Conservation (phyloP, 2,797 vertebrate species). For the Parotocinclus haroldoi region DNA sequence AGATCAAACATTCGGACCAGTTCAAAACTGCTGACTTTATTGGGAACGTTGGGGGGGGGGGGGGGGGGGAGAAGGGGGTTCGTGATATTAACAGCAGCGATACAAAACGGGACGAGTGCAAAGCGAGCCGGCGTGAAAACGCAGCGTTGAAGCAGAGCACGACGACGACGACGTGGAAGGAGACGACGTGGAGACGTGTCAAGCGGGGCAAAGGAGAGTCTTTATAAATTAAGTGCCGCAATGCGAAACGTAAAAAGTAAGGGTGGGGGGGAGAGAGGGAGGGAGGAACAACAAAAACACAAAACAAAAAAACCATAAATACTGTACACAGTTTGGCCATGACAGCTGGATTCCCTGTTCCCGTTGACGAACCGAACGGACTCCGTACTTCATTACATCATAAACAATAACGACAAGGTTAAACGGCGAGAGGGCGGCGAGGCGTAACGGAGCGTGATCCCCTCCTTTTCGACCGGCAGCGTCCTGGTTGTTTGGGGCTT, state of each 20-base stretch:
- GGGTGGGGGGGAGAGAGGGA: too few species aligned
- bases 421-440: conserved; percentile 31
- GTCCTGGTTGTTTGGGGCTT: background rate
- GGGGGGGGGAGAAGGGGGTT: too few species aligned
- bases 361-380: conserved; percentile 48
- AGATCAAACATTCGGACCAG: too few species aligned
- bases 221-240: conserved; percentile 88
- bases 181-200: conserved; percentile 4
- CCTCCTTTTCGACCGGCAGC: background rate
- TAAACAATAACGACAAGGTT: conserved; percentile 48
- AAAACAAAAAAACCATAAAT: conserved; percentile 82
- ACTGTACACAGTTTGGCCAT: conserved; percentile 79
- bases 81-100: too few species aligned
- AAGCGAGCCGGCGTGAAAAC: background rate
- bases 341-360: conserved; percentile 49
- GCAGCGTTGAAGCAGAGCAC: background rate
- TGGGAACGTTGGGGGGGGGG: background rate
- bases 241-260: too few species aligned
- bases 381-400: conserved; percentile 4
- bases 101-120: background rate
- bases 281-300: too few species aligned
- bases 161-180: too few species aligned
- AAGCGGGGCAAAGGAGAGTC: conserved; percentile 49
- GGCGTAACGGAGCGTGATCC: conserved; percentile 47
- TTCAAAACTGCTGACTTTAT: too few species aligned